phyloP scores from a whole-genome alignment of 2,888 invertebrate genomes.

The Harpalus rufipes region DNA sequence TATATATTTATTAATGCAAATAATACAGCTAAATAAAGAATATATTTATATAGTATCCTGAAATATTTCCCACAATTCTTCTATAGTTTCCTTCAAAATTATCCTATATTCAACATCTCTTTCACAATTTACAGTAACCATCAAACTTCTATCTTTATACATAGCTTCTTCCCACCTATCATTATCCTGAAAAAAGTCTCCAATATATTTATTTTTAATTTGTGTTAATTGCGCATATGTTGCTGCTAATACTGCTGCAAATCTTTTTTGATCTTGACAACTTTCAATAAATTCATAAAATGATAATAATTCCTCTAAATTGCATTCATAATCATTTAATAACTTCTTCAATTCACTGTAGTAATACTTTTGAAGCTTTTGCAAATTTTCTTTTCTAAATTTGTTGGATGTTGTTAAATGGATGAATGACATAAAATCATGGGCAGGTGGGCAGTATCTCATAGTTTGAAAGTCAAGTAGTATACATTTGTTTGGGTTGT shows the following conservation, averaged over 20 bases:
- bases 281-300: constrained; percentile 58
- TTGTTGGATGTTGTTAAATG: constrained; percentile 56
- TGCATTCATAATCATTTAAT: not conserved
- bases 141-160: constrained; percentile 44
- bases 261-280: constrained; percentile 44
- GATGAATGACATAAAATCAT: constrained; percentile 76
- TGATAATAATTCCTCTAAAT: constrained; percentile 33
- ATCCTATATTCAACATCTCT: constrained; percentile 37
- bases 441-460: constrained; percentile 82
- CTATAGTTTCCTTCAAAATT: constrained; percentile 26
- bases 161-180: constrained; percentile 51
- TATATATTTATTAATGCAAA: too few species aligned
- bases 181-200: constrained; percentile 50
- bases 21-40: too few species aligned
- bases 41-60: constrained; percentile 10
- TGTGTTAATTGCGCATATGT: constrained; percentile 56
- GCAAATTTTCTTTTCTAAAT: constrained; percentile 49
- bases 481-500: constrained; percentile 71
- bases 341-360: constrained; percentile 22
- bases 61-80: constrained; percentile 47
- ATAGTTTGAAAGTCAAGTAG: constrained; percentile 76
- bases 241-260: constrained; percentile 49
- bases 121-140: constrained; percentile 38
- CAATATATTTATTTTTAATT: constrained; percentile 56
- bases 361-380: constrained; percentile 38